These are phyloP conservation scores for Athene cunicularia DNA, from an alignment of 2,113 vertebrate genomes.

Conservation along the genomic window DNA sequence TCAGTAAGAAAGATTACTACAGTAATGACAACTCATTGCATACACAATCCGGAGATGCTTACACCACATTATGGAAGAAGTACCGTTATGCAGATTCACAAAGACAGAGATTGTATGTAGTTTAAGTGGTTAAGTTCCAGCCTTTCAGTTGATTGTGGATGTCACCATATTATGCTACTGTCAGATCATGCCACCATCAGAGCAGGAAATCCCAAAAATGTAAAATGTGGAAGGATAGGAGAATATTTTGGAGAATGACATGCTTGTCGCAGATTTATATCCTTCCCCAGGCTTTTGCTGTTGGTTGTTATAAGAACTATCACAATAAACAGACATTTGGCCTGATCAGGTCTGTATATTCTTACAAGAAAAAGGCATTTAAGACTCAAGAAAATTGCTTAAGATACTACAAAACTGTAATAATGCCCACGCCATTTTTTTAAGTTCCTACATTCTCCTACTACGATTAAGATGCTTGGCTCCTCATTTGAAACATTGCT, in stretches of 20 bases:
- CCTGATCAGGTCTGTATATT: background rate
- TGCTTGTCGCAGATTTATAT: background rate
- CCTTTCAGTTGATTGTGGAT: background rate
- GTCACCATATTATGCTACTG: background rate
- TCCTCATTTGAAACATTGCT: background rate
- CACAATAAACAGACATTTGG: background rate
- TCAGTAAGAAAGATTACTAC: background rate
- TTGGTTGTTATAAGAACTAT: background rate
- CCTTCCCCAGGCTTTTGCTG: background rate
- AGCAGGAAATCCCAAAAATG: background rate
- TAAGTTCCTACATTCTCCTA: background rate
- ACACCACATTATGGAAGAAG: background rate
- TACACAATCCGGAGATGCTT: background rate
- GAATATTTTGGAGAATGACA: conserved; percentile 5
- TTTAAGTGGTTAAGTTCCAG: background rate
- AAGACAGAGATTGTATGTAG: background rate
- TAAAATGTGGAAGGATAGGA: background rate
- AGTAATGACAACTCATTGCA: background rate
- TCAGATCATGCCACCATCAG: background rate
- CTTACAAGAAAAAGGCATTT: background rate
- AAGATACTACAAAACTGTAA: background rate
- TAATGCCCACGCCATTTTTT: background rate
- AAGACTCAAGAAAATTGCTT: background rate
- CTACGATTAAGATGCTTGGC: background rate
- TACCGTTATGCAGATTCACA: background rate